Conservation (phyloP, 2,113 vertebrate genomes). For the Corythoichthys haematopterus region DNA sequence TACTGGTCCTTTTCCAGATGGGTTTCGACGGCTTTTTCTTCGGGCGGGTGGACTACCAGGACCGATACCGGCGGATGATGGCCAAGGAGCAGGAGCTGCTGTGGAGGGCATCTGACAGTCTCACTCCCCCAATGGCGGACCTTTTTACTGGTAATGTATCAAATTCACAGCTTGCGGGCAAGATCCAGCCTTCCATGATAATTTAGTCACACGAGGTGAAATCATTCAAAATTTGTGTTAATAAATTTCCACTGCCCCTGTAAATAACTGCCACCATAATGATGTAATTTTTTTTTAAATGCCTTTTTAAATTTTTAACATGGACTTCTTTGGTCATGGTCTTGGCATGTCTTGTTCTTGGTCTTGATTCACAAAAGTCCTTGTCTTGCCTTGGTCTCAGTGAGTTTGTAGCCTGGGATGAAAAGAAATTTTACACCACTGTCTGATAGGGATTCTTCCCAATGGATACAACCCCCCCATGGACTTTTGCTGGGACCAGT, state of each 20-base stretch:
- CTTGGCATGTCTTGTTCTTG: too few species aligned
- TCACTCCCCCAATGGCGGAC: constrained; percentile 72
- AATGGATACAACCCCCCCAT: constrained; percentile 81
- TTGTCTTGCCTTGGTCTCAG: not conserved
- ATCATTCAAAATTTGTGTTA: too few species aligned
- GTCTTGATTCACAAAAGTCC: too few species aligned
- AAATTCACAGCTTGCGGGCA: not conserved
- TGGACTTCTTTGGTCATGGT: too few species aligned
- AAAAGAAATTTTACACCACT: not conserved
- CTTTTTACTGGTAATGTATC: constrained; percentile 80
- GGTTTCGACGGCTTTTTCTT: constrained; percentile 88
- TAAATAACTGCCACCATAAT: too few species aligned
- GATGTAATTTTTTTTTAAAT: too few species aligned
- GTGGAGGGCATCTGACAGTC: constrained; percentile 80
- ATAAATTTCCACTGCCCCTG: too few species aligned
- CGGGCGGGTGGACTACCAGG: constrained; percentile 87
- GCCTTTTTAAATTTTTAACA: too few species aligned
- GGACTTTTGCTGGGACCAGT: constrained; percentile 85
- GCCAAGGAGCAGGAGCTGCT: constrained; percentile 78
- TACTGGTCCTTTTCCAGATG: constrained; percentile 73
- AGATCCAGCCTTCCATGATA: not conserved
- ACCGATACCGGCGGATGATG: constrained; percentile 61
- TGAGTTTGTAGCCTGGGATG: not conserved
- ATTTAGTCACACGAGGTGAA: not conserved
- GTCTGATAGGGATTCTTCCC: constrained; percentile 79